Evolutionary conservation across 2,797 vertebrate species (phyloP), one percentile per base, ranked within the genome.

Genomic region (Artibeus jamaicensis): DNA sequence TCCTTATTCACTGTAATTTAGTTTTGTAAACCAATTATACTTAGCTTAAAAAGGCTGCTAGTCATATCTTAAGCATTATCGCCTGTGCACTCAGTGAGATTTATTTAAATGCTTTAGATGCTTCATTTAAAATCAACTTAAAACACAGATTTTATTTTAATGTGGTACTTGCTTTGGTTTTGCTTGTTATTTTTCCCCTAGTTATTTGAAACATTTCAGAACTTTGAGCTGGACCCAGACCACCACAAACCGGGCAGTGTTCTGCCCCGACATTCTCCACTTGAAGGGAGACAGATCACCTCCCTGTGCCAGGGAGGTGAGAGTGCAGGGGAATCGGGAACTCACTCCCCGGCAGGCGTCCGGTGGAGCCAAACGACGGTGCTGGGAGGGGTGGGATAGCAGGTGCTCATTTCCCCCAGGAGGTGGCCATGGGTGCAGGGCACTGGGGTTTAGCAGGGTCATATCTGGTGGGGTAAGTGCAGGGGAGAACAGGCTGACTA

Each of bases 111-210:
- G 26, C 26, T 87, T 24, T 92, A 67, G 57, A 53, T 73, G 57
- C 78, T 94, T 93, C 78, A 59, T 73, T 70, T 68, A 68, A 95
- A 86, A 62, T 86, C 42, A 55, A 11, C 29, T 76, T 92, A 42
- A 74, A 86, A 85, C 19, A 48, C 9, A 89, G 62, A 79, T 95
- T 93, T 48, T 82, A 39, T 96, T 85, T 96, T 81, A 71, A 79
- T 26, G 11, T 73, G 46, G 19, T 10, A 19, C 24, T 94, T 34
- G 22, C 78, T 42, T 48, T 92, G 53, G 48, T 84, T 94, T 78
- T 32, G 46, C 50, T 89, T 94, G 4, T 59, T 86, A 57, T 57
- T 26, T n/a, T 73, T 37, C 53, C 26, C 48, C 73, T 42, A 34
- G 5, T 48, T 48, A 34, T 92, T 92, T 89, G 86, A 84, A 93